phyloP scores from a whole-genome alignment of 2,888 invertebrate species.

The Brachyopa scutellaris region DNA sequence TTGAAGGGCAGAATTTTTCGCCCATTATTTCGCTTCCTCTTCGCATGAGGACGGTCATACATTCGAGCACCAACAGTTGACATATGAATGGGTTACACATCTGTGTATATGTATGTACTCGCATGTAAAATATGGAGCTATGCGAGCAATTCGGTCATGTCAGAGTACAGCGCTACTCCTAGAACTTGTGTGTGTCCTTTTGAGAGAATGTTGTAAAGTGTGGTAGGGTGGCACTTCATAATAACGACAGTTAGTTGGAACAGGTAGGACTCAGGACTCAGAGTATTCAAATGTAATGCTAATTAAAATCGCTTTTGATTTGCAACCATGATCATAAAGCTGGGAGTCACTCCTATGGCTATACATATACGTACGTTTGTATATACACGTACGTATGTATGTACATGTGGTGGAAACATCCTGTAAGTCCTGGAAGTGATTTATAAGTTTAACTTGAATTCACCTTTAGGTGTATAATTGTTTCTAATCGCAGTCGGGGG shows the following conservation, averaged over 20 bases:
- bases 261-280: too few relatives aligned
- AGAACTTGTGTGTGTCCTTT: slow-evolving; percentile 46
- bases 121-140: slow-evolving; percentile 29
- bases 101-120: too few relatives aligned
- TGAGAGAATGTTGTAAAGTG: slow-evolving; percentile 28
- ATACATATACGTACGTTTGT: too few relatives aligned
- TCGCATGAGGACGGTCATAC: slow-evolving; percentile 25
- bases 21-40: slow-evolving; percentile 58
- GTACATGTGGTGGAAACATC: not conserved
- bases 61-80: slow-evolving; percentile 16
- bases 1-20: slow-evolving; percentile 66
- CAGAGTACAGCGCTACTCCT: slow-evolving; percentile 24
- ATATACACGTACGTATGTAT: not conserved
- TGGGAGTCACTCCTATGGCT: not conserved
- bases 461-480: slow-evolving; percentile 53
- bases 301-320: slow-evolving; percentile 64
- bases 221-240: not conserved
- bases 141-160: slow-evolving; percentile 65
- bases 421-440: slow-evolving; percentile 1
- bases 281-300: slow-evolving; percentile 54
- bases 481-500: slow-evolving; percentile 36
- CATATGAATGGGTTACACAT: slow-evolving; percentile 51
- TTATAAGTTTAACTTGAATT: slow-evolving; percentile 51
- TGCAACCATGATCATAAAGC: slow-evolving; percentile 30
- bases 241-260: too few relatives aligned